Evolutionary conservation across 2,797 vertebrate species (phyloP), one percentile per base, ranked within the genome.

Genomic region (Lagocephalus sceleratus): DNA sequence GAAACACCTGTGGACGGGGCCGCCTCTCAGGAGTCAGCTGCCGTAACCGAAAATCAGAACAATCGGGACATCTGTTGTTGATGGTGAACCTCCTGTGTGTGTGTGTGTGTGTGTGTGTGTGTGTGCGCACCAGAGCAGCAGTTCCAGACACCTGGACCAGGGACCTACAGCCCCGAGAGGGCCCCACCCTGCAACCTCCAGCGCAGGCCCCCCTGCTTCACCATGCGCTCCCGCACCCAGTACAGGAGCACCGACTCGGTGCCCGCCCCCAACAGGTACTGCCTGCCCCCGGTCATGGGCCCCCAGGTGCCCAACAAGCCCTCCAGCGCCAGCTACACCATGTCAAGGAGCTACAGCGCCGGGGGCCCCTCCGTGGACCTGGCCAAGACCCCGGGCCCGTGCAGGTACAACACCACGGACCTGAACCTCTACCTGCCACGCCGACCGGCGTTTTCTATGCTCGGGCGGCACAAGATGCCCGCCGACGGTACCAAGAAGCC

Each of bases 201-300:
- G 47, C 81, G 73, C 50, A 91, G 78, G 2, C 71, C 92, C 0
- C 93, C 93, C 0, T 92, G 90, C 23, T 94, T 91, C 84, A 93
- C 91, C 2, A 91, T 96, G 75, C 92, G 91, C 16, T 73, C 72
- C 20, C 92, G 92, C 25, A 91, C 90, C 4, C 76, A 49, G 0
- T 92, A 88, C 66, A 84, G 89, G 39, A 65, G 71, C 0, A 51
- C 84, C 0, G 89, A 93, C 62, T 41, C 88, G 0, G 83, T 88
- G 2, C 94, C 94, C 0, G 90, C 94, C 39, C 93, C 94, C 0
- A 95, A 95, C 64, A 88, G 87, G 63, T 95, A 95, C 73, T 82
- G 69, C 22, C 88, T 96, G 25, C 94, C 94, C 2, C 74, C 91
- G 0, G 87, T 94, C 14, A 84, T 94, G 76, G 92, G 94, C 2